phyloP scores from a whole-genome alignment of 2,888 invertebrate genomes.

The Acrocera orbiculus region DNA sequence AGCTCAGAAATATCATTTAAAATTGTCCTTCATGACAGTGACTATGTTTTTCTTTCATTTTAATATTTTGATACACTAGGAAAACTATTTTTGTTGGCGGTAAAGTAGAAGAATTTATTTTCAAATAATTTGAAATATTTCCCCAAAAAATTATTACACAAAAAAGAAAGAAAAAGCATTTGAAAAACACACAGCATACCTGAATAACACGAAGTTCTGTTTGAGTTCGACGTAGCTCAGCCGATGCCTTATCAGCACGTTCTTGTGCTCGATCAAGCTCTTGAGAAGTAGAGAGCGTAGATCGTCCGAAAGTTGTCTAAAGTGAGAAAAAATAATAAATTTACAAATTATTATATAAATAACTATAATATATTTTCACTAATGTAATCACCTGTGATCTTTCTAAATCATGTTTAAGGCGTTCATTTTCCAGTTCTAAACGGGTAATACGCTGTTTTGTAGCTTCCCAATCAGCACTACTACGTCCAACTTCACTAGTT shows the following conservation, averaged over 20 bases:
- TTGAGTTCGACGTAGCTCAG: conserved; percentile 71
- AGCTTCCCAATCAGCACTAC: conserved; percentile 53
- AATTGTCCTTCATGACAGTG: too few species aligned
- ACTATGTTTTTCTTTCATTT: too few species aligned
- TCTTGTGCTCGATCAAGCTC: conserved; percentile 70
- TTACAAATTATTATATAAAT: not conserved
- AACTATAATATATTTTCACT: not conserved
- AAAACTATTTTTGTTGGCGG: too few species aligned
- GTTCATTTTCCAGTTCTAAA: conserved; percentile 77
- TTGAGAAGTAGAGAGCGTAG: conserved; percentile 62
- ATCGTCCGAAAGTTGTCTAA: conserved; percentile 59
- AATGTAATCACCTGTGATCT: conserved; percentile 42
- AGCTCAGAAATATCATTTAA: too few species aligned
- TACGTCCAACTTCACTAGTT: conserved; percentile 70
- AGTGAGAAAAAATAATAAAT: too few species aligned
- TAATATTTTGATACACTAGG: too few species aligned
- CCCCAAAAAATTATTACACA: too few species aligned
- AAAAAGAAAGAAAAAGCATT: too few species aligned
- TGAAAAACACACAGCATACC: conserved; percentile 23
- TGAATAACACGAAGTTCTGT: conserved; percentile 83
- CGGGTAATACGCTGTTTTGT: conserved; percentile 56
- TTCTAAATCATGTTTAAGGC: conserved; percentile 70
- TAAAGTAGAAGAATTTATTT: too few species aligned
- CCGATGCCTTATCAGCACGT: conserved; percentile 66
- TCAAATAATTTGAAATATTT: too few species aligned